Percentiles rank a stretch among this genome's conserved stretches.
phyloP scores from a whole-genome alignment of 2,797 vertebrate genomes.

The Austrolebias charrua region DNA sequence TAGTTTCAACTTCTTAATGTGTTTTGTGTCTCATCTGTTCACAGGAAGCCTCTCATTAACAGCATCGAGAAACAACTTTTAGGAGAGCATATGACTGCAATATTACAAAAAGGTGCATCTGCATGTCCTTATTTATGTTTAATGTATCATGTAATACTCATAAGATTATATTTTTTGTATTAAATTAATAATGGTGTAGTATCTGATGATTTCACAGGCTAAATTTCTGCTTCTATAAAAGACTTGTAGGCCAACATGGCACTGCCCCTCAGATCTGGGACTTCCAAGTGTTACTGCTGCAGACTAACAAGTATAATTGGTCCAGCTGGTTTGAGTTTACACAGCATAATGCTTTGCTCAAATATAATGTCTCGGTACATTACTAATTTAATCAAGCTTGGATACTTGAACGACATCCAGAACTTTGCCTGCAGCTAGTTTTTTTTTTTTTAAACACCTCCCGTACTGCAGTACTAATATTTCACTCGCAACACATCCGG shows the following conservation, averaged over 20 bases:
- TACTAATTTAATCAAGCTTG: not conserved
- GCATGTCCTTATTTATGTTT: not conserved
- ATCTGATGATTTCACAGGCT: no score
- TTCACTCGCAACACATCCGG: no score
- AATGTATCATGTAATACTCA: not conserved
- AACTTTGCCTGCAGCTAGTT: not conserved
- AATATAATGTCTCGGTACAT: not conserved
- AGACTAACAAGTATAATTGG: not conserved
- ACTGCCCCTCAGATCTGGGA: not conserved
- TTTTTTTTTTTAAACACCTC: not conserved
- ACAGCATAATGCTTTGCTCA: no score
- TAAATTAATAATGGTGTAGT: not conserved
- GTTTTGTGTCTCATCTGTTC: conserved; percentile 20
- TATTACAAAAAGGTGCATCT: conserved; percentile 94
- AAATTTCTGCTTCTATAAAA: not conserved
- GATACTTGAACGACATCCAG: not conserved
- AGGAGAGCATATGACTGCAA: conserved; percentile 96
- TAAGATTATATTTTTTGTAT: not conserved
- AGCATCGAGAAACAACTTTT: conserved; percentile 98
- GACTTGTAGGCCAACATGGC: not conserved
- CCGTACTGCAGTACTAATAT: not conserved
- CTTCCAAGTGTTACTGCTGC: not conserved
- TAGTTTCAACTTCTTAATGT: conserved; percentile 8
- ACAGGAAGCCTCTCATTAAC: conserved; percentile 94
- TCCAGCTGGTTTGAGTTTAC: not conserved